phyloP scores from a whole-genome alignment of 2,113 vertebrate species.

The Ciconia boyciana region DNA sequence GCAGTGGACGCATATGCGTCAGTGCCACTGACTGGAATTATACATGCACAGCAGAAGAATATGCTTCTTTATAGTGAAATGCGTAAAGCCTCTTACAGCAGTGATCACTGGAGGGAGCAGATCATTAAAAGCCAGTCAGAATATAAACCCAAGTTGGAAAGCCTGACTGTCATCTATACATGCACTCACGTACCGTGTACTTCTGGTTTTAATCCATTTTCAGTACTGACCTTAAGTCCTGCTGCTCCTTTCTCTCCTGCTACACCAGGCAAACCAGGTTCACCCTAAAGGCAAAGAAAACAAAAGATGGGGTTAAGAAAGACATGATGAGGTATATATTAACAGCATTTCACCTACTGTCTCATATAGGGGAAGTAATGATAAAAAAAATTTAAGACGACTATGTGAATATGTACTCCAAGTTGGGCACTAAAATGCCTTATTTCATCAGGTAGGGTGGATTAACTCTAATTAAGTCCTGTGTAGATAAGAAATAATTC shows the following conservation, averaged over 20 bases:
- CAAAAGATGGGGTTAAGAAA: neutral
- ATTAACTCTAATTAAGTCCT: neutral
- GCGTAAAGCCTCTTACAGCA: neutral
- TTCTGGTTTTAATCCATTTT: neutral
- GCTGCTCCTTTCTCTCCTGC: slow-evolving; percentile 83
- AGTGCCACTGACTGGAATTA: neutral
- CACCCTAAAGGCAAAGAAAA: slow-evolving; percentile 79
- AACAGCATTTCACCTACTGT: neutral
- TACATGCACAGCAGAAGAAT: neutral
- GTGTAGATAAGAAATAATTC: neutral
- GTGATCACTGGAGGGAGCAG: neutral
- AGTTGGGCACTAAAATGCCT: neutral
- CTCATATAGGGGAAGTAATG: neutral
- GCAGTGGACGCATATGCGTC: neutral
- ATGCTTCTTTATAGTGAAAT: neutral
- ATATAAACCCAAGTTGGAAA: neutral
- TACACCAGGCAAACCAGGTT: slow-evolving; percentile 81
- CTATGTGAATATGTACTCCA: neutral
- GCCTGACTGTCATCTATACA: neutral
- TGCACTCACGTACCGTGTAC: neutral
- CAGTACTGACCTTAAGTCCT: slow-evolving; percentile 85
- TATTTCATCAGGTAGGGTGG: neutral
- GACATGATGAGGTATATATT: neutral
- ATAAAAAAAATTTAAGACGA: neutral
- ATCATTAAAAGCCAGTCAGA: neutral